phyloP scores from a whole-genome alignment of 2,113 vertebrate genomes.

The Clarias magur region DNA sequence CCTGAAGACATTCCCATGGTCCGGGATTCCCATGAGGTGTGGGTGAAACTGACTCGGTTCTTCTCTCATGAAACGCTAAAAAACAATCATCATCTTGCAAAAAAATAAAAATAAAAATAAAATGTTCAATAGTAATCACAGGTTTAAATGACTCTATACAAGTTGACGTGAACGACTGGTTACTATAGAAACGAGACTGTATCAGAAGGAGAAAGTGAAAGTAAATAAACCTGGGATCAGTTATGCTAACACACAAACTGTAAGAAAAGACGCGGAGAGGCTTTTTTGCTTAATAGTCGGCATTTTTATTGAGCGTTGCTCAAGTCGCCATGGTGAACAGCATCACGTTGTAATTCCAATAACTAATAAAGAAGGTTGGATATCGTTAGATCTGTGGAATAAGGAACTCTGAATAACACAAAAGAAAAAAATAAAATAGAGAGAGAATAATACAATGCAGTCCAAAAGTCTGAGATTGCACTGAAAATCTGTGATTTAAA shows the following conservation, averaged over 20 bases:
- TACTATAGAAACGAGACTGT: background rate
- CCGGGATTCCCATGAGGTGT: too few species aligned
- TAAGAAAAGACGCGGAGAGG: background rate
- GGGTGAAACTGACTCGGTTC: too few species aligned
- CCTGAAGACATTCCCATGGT: too few species aligned
- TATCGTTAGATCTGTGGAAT: background rate
- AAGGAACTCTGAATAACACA: background rate
- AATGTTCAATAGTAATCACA: too few species aligned
- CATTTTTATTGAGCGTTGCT: conserved; percentile 25
- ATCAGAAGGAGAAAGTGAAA: background rate
- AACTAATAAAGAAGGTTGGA: conserved; percentile 7
- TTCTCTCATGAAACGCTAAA: too few species aligned
- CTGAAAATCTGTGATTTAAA: background rate
- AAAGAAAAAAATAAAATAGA: background rate
- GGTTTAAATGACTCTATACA: background rate
- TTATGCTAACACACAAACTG: background rate
- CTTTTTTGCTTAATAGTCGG: background rate
- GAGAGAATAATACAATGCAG: background rate
- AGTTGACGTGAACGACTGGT: background rate
- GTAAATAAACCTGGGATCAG: background rate
- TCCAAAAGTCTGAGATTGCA: background rate
- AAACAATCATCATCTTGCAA: too few species aligned
- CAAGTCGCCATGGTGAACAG: conserved; percentile 22
- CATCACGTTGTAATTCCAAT: conserved; percentile 8
- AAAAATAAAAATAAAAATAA: too few species aligned